These are phyloP conservation scores for Thunnus albacares DNA, from an alignment of 2,797 vertebrate species.

Conservation along the genomic window DNA sequence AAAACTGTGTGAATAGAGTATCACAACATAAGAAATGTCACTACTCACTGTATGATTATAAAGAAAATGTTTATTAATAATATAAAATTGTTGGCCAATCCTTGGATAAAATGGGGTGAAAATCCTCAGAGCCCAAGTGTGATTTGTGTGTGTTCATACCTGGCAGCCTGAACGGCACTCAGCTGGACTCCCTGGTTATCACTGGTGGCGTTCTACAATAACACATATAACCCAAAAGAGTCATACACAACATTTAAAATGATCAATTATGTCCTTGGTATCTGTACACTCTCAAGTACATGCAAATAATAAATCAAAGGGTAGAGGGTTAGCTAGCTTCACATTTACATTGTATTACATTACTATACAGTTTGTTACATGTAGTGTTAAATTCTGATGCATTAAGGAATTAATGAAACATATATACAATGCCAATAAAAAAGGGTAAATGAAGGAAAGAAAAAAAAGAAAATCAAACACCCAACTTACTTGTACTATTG, in stretches of 20 bases:
- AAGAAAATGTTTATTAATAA: not conserved
- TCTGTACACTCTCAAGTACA: not conserved
- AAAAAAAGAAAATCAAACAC: not conserved
- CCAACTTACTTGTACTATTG: constrained; percentile 96
- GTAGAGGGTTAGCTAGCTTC: not conserved
- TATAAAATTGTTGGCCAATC: too few species aligned
- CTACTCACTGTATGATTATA: not conserved
- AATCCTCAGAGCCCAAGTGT: not conserved
- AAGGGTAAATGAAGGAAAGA: not conserved
- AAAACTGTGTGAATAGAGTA: not conserved
- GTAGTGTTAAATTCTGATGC: not conserved
- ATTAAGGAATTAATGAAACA: not conserved
- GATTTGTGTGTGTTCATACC: constrained; percentile 83
- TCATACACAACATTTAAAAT: constrained; percentile 11
- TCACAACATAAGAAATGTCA: not conserved
- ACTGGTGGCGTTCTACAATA: constrained; percentile 95
- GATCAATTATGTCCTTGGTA: fast-evolving
- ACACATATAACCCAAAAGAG: constrained; percentile 5
- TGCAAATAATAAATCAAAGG: not conserved
- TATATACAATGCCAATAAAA: not conserved
- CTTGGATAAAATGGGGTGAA: not conserved
- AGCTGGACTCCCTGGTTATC: constrained; percentile 98
- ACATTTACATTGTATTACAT: not conserved
- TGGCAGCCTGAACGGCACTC: constrained; percentile 98
- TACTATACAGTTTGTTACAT: not conserved